These are phyloP conservation scores for Andrena bucephala DNA, from an alignment of 2,888 invertebrate species.

Conservation along the genomic window DNA sequence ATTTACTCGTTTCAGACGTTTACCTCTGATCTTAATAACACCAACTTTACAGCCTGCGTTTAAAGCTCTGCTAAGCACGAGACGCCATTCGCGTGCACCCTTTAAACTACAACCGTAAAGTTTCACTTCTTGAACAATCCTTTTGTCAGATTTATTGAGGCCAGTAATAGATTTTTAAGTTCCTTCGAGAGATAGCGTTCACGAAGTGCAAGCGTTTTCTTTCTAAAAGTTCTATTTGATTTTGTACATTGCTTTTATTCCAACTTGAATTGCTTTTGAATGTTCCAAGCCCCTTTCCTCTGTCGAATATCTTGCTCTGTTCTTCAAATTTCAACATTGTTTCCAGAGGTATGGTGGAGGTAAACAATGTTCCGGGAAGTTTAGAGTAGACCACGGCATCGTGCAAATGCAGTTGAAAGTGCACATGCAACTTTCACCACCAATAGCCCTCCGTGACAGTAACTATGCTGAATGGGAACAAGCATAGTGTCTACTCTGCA, in stretches of 20 bases:
- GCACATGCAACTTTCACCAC: slow-evolving; percentile 61
- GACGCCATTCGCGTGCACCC: slow-evolving; percentile 18
- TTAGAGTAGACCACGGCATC: slow-evolving; percentile 49
- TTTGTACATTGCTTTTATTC: neutral
- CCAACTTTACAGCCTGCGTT: slow-evolving; percentile 27
- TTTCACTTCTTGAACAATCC: slow-evolving; percentile 15
- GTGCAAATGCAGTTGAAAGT: slow-evolving; percentile 65
- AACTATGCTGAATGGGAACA: slow-evolving; percentile 68
- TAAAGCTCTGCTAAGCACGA: slow-evolving; percentile 35
- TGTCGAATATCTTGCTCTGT: no score
- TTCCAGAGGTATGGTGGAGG: neutral
- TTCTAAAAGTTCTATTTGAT: no score
- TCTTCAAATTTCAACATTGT: no score
- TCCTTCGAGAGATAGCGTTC: neutral
- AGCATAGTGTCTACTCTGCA: slow-evolving; percentile 56
- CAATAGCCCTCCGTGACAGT: slow-evolving; percentile 52
- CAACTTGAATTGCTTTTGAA: neutral
- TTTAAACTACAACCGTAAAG: slow-evolving; percentile 28
- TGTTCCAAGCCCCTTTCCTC: no score
- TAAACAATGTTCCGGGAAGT: slow-evolving; percentile 60
- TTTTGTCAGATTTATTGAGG: neutral
- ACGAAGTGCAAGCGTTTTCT: no score
- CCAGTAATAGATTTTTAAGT: slow-evolving; percentile 4
- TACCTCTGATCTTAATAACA: slow-evolving; percentile 27
- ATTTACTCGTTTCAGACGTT: neutral